Evolutionary conservation across 2,113 vertebrate species (phyloP).

Genomic region (Agelaius tricolor): DNA sequence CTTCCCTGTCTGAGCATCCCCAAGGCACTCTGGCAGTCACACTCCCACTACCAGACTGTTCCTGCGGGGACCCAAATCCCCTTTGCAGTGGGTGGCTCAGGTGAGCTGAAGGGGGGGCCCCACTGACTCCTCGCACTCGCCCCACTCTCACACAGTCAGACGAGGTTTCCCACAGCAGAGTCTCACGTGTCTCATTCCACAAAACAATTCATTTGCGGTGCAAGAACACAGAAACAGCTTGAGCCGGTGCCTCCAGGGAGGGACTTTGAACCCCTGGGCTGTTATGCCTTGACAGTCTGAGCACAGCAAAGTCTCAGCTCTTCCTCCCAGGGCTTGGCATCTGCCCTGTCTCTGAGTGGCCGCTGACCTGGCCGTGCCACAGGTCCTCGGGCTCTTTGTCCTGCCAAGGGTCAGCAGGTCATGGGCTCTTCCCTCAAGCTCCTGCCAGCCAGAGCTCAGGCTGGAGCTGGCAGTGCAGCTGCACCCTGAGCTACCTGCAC

Average conservation of each 20-base stretch:
- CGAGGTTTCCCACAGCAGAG: not conserved
- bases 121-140: not conserved
- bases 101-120: not conserved
- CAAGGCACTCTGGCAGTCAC: not conserved
- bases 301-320: no score
- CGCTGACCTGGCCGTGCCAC: no score
- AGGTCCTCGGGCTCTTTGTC: no score
- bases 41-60: not conserved
- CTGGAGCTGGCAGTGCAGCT: no score
- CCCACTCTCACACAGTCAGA: not conserved
- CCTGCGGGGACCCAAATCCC: no score
- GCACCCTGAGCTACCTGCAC: no score
- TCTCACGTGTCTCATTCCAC: not conserved
- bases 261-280: not conserved
- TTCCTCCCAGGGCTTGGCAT: no score
- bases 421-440: no score
- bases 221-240: not conserved
- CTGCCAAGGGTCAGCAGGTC: no score
- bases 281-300: not conserved
- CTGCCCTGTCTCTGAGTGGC: no score
- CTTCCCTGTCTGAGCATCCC: not conserved
- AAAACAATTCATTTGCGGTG: not conserved
- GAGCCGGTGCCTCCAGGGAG: not conserved
- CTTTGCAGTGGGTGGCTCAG: not conserved
- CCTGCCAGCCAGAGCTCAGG: no score